Percentiles rank a stretch among this genome's conserved stretches.
Conservation (phyloP, 2,888 invertebrate genomes). For the Epistrophe eligans region DNA sequence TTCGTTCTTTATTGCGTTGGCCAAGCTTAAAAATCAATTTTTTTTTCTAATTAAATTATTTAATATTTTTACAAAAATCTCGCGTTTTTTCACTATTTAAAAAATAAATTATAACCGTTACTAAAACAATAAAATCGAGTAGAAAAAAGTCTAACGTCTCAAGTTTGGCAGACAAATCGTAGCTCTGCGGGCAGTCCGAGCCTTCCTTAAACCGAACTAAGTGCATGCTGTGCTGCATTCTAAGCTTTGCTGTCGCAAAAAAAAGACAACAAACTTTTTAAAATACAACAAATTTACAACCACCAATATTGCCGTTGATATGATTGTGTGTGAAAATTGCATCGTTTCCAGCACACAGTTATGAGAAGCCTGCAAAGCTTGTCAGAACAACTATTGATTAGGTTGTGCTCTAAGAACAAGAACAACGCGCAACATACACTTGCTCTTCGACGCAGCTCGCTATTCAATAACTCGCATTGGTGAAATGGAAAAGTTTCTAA, state of each 20-base stretch:
- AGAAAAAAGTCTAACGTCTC: slow-evolving; percentile 21
- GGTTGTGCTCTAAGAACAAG: slow-evolving; percentile 49
- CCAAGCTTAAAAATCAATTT: slow-evolving; percentile 44
- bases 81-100: background rate
- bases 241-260: slow-evolving; percentile 60
- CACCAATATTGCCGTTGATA: slow-evolving; percentile 11
- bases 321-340: slow-evolving; percentile 40
- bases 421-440: slow-evolving; percentile 66
- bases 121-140: background rate
- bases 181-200: slow-evolving; percentile 68
- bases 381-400: slow-evolving; percentile 13
- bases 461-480: slow-evolving; percentile 11
- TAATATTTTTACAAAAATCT: slow-evolving; percentile 12
- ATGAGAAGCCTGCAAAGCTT: slow-evolving; percentile 29
- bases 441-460: slow-evolving; percentile 49
- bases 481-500: slow-evolving; percentile 40
- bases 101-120: slow-evolving; percentile 30
- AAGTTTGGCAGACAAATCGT: slow-evolving; percentile 49
- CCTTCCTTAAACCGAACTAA: slow-evolving; percentile 70
- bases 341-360: slow-evolving; percentile 22
- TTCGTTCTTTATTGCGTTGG: background rate
- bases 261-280: slow-evolving; percentile 62
- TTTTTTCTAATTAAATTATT: slow-evolving; percentile 66
- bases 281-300: slow-evolving; percentile 70
- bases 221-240: slow-evolving; percentile 70